phyloP scores from a whole-genome alignment of 2,888 invertebrate genomes.

The Polydesmus complanatus region DNA sequence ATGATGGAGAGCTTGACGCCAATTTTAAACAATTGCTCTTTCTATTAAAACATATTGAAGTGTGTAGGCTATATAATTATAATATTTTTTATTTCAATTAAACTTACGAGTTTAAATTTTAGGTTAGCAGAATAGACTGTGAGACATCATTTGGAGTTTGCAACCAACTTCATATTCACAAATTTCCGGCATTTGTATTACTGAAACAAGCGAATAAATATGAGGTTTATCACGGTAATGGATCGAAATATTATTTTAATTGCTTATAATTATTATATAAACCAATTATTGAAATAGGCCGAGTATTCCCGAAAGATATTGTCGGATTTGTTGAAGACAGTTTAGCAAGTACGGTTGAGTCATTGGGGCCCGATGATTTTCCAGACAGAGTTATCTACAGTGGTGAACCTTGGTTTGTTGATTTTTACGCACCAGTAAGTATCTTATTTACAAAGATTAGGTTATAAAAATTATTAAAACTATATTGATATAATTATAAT shows the following conservation, averaged over 20 bases:
- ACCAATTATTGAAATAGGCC: constrained; percentile 26
- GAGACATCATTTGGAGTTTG: constrained; percentile 28
- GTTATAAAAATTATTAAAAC: background rate
- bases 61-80: background rate
- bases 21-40: background rate
- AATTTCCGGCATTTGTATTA: constrained; percentile 53
- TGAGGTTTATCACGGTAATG: constrained; percentile 51
- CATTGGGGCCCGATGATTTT: constrained; percentile 33
- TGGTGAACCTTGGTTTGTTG: constrained; percentile 47
- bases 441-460: background rate
- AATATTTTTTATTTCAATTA: background rate
- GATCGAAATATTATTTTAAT: background rate
- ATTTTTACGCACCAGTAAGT: constrained; percentile 55
- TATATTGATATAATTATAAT: constrained; percentile 1
- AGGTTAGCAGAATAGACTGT: constrained; percentile 35
- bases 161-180: constrained; percentile 28
- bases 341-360: constrained; percentile 29
- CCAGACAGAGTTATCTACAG: constrained; percentile 27
- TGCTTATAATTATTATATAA: constrained; percentile 11
- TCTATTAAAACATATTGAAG: background rate
- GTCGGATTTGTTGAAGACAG: constrained; percentile 51
- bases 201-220: constrained; percentile 60
- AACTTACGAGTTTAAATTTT: constrained; percentile 5
- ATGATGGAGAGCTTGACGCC: constrained; percentile 31
- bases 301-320: constrained; percentile 40